Evolutionary conservation across 2,113 vertebrate genomes (phyloP).

Genomic region (Cyanoderma ruficeps): DNA sequence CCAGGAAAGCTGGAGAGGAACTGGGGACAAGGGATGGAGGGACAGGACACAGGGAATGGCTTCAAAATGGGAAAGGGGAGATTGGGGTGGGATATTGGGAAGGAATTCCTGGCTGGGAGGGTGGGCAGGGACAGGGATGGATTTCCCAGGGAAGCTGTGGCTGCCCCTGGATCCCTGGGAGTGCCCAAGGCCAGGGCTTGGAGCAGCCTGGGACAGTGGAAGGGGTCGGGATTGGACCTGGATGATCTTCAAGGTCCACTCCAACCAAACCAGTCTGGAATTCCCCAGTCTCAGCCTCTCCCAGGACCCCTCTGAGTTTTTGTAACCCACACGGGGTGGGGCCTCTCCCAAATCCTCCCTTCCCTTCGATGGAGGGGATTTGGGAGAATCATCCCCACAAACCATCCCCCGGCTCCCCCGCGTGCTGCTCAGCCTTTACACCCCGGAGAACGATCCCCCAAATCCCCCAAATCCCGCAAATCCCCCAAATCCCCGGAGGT

Average conservation of each 20-base stretch:
- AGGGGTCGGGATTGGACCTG: not conserved
- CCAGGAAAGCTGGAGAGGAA: not conserved
- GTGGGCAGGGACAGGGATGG: not conserved
- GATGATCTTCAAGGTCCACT: not conserved
- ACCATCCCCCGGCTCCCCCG: not conserved
- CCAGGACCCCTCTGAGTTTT: rapidly evolving
- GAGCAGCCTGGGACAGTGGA: too few relatives aligned
- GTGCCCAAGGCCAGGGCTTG: too few relatives aligned
- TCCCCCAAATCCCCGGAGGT: not conserved
- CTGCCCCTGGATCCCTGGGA: not conserved
- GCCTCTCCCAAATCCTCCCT: not conserved
- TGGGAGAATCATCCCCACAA: not conserved
- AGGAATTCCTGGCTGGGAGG: not conserved
- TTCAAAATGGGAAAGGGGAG: rapidly evolving
- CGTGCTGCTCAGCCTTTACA: not conserved
- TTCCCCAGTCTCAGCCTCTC: not conserved
- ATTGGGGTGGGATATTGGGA: not conserved
- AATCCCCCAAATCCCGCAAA: too few relatives aligned
- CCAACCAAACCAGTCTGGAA: not conserved
- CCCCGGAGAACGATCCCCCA: not conserved
- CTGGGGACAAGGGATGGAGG: not conserved
- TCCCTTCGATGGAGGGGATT: not conserved
- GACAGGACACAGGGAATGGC: not conserved
- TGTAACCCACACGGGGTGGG: rapidly evolving
- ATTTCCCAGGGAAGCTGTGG: not conserved